Conservation (phyloP, 2,113 vertebrate species). For the Cathartes aura region DNA sequence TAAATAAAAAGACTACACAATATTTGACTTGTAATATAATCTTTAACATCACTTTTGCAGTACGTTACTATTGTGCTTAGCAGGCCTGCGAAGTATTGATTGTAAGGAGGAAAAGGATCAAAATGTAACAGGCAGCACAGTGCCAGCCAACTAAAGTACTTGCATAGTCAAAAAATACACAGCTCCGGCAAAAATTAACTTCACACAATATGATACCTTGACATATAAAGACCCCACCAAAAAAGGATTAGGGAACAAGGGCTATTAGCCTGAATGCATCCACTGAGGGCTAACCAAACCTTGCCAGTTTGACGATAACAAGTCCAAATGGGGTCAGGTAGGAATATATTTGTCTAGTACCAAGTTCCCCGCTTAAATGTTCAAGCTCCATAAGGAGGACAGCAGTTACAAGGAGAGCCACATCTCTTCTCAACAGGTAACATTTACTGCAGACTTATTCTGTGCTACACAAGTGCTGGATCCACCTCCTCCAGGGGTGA, state of each 20-base stretch:
- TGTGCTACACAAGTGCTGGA: rapidly evolving
- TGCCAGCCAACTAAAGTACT: background rate
- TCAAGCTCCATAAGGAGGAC: background rate
- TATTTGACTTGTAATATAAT: slow-evolving; percentile 14
- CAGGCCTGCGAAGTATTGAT: background rate
- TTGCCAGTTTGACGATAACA: background rate
- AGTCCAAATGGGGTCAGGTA: background rate
- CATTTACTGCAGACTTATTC: background rate
- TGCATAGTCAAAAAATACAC: background rate
- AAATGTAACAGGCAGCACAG: background rate
- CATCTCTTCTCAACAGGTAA: background rate
- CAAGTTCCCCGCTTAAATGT: background rate
- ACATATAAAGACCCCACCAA: background rate
- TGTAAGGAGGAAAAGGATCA: background rate
- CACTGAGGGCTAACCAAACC: background rate
- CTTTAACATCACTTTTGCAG: background rate
- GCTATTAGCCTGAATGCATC: background rate
- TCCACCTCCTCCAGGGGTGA: background rate
- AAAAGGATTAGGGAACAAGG: background rate
- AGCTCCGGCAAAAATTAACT: background rate
- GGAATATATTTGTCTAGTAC: background rate
- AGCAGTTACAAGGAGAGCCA: background rate
- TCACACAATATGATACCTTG: background rate
- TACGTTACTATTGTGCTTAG: background rate
- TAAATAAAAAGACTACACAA: background rate